These are phyloP conservation scores for Xestia xanthographa DNA, from an alignment of 2,888 invertebrate genomes.

Conservation along the genomic window DNA sequence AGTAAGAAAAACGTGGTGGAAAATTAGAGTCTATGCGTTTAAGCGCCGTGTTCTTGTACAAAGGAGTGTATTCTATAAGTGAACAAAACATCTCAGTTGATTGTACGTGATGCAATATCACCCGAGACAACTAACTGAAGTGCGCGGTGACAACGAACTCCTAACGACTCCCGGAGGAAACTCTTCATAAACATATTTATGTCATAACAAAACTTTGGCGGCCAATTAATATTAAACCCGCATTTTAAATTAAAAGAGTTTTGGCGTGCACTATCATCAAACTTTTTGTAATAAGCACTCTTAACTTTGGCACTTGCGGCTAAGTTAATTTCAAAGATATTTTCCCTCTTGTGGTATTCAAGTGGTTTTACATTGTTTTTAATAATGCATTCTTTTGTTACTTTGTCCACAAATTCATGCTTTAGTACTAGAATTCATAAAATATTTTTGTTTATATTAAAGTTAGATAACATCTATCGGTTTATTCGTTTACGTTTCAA, in stretches of 20 bases:
- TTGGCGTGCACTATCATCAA: constrained; percentile 43
- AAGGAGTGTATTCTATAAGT: constrained; percentile 9
- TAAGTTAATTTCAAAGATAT: constrained; percentile 45
- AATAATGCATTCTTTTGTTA: background rate
- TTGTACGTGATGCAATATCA: constrained; percentile 46
- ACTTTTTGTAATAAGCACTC: constrained; percentile 48
- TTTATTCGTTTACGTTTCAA: constrained; percentile 32
- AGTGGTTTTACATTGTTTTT: constrained; percentile 30
- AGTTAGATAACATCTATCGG: background rate
- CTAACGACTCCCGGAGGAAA: constrained; percentile 45
- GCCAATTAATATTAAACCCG: constrained; percentile 60
- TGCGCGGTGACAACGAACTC: constrained; percentile 45
- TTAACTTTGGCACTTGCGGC: constrained; percentile 51
- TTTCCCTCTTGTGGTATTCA: constrained; percentile 16
- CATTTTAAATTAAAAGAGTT: constrained; percentile 54
- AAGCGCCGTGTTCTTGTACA: constrained; percentile 5
- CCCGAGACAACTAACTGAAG: constrained; percentile 19
- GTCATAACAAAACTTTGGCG: constrained; percentile 48
- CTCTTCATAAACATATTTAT: constrained; percentile 49
- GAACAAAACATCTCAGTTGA: constrained; percentile 28
- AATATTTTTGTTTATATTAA: background rate
- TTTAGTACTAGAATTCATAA: background rate
- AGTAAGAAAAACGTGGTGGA: constrained; percentile 26
- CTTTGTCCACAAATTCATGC: background rate
- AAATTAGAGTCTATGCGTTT: constrained; percentile 32